Percentiles rank a stretch among this genome's conserved stretches.
Evolutionary conservation across 2,888 invertebrate species (phyloP).

Genomic region (Eulithis prunata): DNA sequence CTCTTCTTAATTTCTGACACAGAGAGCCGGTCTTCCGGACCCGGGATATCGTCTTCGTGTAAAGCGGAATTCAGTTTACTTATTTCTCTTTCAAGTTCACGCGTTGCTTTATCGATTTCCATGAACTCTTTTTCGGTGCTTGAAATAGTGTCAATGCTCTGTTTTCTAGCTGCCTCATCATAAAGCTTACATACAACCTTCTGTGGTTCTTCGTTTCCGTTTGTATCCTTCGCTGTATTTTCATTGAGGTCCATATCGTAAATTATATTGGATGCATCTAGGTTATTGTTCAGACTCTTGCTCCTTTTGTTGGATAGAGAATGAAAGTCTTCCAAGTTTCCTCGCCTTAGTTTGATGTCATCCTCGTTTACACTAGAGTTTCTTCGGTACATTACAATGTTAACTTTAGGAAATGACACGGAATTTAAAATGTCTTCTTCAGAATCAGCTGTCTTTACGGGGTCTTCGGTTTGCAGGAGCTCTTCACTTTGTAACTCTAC

Average conservation of each 20-base stretch:
- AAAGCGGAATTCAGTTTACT: slow-evolving; percentile 78
- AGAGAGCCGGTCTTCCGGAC: slow-evolving; percentile 61
- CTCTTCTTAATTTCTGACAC: slow-evolving; percentile 80
- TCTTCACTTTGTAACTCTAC: slow-evolving; percentile 36
- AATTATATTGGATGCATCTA: slow-evolving; percentile 62
- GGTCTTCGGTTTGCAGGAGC: slow-evolving; percentile 39
- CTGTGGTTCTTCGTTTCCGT: slow-evolving; percentile 70
- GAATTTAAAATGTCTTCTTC: slow-evolving; percentile 64
- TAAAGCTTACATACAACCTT: slow-evolving; percentile 76
- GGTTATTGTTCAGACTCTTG: slow-evolving; percentile 71
- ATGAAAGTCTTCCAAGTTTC: slow-evolving; percentile 76
- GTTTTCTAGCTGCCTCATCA: slow-evolving; percentile 63
- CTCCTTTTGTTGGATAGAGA: slow-evolving; percentile 70
- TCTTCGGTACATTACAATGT: slow-evolving; percentile 73
- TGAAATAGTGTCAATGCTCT: slow-evolving; percentile 74
- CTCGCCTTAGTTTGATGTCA: slow-evolving; percentile 71
- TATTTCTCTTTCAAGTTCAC: slow-evolving; percentile 76
- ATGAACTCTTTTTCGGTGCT: slow-evolving; percentile 78
- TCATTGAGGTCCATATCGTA: slow-evolving; percentile 75
- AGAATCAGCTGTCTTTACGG: slow-evolving; percentile 48
- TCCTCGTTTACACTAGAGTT: slow-evolving; percentile 79
- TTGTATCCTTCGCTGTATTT: slow-evolving; percentile 57
- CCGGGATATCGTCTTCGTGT: slow-evolving; percentile 68
- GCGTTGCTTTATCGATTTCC: slow-evolving; percentile 76
- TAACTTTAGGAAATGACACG: slow-evolving; percentile 69